Conservation (phyloP, 2,113 vertebrate genomes). For the Uria aalge region DNA sequence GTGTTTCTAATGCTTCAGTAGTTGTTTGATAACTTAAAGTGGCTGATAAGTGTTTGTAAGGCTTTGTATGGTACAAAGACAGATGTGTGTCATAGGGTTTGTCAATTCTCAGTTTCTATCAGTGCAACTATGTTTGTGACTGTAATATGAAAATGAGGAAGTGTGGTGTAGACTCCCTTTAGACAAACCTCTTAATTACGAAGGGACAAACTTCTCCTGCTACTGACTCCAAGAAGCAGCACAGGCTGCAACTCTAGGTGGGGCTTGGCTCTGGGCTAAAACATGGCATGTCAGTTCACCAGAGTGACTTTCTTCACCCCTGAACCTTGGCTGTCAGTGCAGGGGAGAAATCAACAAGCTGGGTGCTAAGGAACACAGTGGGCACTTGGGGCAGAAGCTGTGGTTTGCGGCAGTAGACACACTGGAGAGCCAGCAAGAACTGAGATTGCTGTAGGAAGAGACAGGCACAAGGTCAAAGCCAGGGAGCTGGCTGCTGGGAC, state of each 20-base stretch:
- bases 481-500: not conserved
- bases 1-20: not conserved
- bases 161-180: not conserved
- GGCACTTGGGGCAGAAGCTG: not conserved
- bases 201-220: not conserved
- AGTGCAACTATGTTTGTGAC: not conserved
- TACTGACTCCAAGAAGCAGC: not conserved
- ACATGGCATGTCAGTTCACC: too few relatives aligned
- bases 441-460: not conserved
- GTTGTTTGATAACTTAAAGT: not conserved
- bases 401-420: not conserved
- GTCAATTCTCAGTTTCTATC: not conserved
- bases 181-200: not conserved
- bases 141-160: not conserved
- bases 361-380: not conserved
- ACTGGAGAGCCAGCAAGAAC: not conserved
- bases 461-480: not conserved
- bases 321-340: not conserved
- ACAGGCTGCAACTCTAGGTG: not conserved
- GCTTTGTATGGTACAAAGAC: not conserved
- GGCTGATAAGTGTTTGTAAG: not conserved
- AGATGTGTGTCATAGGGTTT: too few relatives aligned
- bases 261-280: not conserved
- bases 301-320: too few relatives aligned
- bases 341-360: not conserved